Evolutionary conservation across 2,797 vertebrate genomes (phyloP), one percentile per base, ranked within the genome.

Genomic region (Silurus lanzhouensis): DNA sequence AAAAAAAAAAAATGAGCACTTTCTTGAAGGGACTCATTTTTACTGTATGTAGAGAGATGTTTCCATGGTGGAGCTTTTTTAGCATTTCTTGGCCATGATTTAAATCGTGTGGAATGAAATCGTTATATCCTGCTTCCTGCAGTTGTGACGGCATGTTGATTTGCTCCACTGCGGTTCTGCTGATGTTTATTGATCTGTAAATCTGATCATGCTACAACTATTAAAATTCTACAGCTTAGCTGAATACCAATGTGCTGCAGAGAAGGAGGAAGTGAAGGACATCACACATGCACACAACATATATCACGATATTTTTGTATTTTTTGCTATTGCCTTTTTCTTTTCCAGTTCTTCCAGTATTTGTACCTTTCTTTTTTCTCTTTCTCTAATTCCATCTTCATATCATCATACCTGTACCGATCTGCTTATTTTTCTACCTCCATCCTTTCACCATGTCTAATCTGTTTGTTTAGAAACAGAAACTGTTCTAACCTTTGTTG

Each of bases 131-230:
- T 76, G n/a, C n/a, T 27, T 57, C 14, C 48, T 58, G 14, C 15
- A 17, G 27, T 61, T 60, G 15, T 78, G 76, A 61, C 2, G 10
- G 57, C 8, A 20, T 61, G 57, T 78, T 78, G 27, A 22, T 77
- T 77, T 77, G 25, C 75, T 60, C 9, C 17, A 60, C 57, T 27
- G 31, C 9, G 2, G 10, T 60, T 22, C 75, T 77, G 57, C 75
- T 76, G 74, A 76, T 76, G 25, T 77, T 60, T 75, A 57, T 75
- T 76, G 74, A 60, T 78, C 57, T 61, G 19, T 78, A 44, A 78
- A 61, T 44, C 31, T 61, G 76, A 61, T 78, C 76, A 61, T 38
- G 57, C 27, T 61, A 78, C 2, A 0, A 44, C 1, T 61, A 44
- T 60, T 58, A 61, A 60, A 60, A 38, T 44, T 61, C 12, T 44